phyloP scores from a whole-genome alignment of 2,797 vertebrate genomes.

The Echeneis naucrates region DNA sequence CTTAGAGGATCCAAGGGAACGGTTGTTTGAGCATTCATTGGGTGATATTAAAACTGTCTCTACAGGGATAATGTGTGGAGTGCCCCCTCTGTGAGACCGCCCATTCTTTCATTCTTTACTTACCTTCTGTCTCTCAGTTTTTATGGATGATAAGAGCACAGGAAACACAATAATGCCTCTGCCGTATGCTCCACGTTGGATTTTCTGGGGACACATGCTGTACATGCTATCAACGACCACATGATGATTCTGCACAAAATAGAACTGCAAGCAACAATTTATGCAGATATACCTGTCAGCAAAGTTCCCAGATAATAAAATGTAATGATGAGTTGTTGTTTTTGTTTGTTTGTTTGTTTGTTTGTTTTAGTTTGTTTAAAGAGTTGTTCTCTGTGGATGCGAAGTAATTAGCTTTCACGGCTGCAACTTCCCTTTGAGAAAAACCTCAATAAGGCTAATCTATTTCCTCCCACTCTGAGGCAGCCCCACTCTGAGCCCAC shows the following conservation, averaged over 20 bases:
- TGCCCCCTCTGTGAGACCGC: background rate
- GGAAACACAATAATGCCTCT: background rate
- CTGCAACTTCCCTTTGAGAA: conserved; percentile 63
- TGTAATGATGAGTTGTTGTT: conserved; percentile 48
- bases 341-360: too few relatives aligned
- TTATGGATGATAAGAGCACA: background rate
- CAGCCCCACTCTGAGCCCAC: conserved; percentile 44
- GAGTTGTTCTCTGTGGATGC: conserved; percentile 41
- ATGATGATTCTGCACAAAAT: conserved; percentile 8
- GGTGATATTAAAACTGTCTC: conserved; percentile 21
- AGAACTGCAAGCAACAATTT: conserved; percentile 5
- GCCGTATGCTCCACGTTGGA: background rate
- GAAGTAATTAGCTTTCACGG: conserved; percentile 69
- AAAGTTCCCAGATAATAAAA: conserved; percentile 58
- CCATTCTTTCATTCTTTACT: background rate
- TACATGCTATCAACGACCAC: background rate
- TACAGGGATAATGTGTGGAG: conserved; percentile 1
- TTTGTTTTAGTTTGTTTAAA: too few relatives aligned
- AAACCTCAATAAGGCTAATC: conserved; percentile 70
- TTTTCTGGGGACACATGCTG: background rate
- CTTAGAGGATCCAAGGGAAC: conserved; percentile 10
- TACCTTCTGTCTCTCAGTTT: background rate
- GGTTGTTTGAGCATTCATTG: conserved; percentile 37
- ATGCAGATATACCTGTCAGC: conserved; percentile 20
- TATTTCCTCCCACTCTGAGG: conserved; percentile 63